phyloP scores from a whole-genome alignment of 1,140 invertebrate species.

The Phymorhynchus buccinoides region DNA sequence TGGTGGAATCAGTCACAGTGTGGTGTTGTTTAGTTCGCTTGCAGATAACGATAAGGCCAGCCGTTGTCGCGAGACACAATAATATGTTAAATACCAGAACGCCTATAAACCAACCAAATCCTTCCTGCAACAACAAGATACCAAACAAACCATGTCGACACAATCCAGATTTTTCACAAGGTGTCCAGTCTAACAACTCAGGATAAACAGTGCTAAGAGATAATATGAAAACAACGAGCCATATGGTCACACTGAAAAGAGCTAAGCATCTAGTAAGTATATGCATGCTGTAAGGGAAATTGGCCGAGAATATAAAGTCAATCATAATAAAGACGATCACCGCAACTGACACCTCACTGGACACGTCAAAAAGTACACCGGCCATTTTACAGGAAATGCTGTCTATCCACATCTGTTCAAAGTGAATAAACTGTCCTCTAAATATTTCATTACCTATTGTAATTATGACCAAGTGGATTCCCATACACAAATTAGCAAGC shows the following conservation, averaged over 20 bases:
- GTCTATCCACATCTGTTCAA: slow-evolving; percentile 28
- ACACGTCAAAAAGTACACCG: slow-evolving; percentile 37
- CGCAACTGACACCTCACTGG: slow-evolving; percentile 40
- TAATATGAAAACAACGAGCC: slow-evolving; percentile 10
- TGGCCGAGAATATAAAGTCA: neutral
- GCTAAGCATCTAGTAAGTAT: neutral
- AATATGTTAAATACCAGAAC: slow-evolving; percentile 49
- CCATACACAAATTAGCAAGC: slow-evolving; percentile 37
- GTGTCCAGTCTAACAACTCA: slow-evolving; percentile 30
- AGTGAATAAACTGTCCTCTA: slow-evolving; percentile 51
- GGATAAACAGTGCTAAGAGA: slow-evolving; percentile 21
- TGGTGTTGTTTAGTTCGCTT: neutral
- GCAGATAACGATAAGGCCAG: slow-evolving; percentile 38
- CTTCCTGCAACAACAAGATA: slow-evolving; percentile 20
- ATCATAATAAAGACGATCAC: slow-evolving; percentile 52
- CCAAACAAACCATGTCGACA: slow-evolving; percentile 51
- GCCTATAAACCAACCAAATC: slow-evolving; percentile 44
- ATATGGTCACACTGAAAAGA: neutral
- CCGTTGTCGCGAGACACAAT: slow-evolving; percentile 44
- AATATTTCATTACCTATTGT: slow-evolving; percentile 25
- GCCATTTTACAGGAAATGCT: slow-evolving; percentile 29
- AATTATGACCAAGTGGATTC: slow-evolving; percentile 30
- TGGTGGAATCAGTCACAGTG: neutral
- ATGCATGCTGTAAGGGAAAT: neutral
- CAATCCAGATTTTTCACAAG: slow-evolving; percentile 49